phyloP scores from a whole-genome alignment of 1,140 invertebrate genomes.

The Metopolophium dirhodum region DNA sequence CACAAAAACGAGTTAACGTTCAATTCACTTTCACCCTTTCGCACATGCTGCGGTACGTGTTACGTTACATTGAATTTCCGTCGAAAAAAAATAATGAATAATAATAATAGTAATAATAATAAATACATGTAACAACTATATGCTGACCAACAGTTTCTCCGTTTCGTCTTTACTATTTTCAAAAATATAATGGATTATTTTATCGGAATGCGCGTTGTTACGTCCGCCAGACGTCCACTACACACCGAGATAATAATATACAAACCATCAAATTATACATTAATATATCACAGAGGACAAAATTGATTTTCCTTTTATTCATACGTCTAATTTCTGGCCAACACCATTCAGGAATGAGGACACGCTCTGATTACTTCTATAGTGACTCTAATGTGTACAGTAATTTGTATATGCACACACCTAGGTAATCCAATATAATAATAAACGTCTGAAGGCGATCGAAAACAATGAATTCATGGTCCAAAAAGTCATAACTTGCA shows the following conservation, averaged over 20 bases:
- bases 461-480: slow-evolving; percentile 24
- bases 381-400: neutral
- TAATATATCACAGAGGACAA: neutral
- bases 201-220: neutral
- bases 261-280: neutral
- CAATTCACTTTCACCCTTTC: slow-evolving; percentile 56
- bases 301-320: slow-evolving; percentile 36
- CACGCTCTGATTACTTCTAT: slow-evolving; percentile 31
- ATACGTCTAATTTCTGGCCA: neutral
- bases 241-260: neutral
- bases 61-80: slow-evolving; percentile 39
- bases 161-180: neutral
- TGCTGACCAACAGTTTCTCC: neutral
- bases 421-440: neutral
- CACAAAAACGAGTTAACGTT: slow-evolving; percentile 39
- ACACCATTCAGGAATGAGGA: neutral
- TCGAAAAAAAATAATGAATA: slow-evolving; percentile 16
- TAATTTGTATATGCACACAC: neutral
- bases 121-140: neutral
- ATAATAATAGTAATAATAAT: slow-evolving; percentile 3
- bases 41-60: neutral
- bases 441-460: neutral
- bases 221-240: neutral
- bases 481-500: neutral
- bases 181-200: slow-evolving; percentile 26